phyloP scores from a whole-genome alignment of 2,888 invertebrate genomes.

The Cataglyphis rosenhaueri region DNA sequence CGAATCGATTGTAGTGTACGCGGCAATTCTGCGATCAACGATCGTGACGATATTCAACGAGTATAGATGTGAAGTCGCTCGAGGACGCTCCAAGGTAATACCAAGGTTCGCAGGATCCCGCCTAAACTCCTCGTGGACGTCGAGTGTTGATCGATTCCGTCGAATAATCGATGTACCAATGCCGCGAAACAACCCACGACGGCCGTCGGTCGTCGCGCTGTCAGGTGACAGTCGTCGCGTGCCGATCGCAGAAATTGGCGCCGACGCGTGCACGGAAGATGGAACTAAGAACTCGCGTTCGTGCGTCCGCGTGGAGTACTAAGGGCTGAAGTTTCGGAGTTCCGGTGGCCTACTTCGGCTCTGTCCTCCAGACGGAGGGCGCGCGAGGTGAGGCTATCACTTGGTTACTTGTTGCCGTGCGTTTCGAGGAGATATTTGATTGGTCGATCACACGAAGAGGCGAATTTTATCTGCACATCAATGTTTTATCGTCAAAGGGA shows the following conservation, averaged over 20 bases:
- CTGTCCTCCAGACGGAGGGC: slow-evolving; percentile 68
- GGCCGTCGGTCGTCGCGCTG: slow-evolving; percentile 46
- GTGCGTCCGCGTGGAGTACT: slow-evolving; percentile 68
- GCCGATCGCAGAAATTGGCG: slow-evolving; percentile 44
- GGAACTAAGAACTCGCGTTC: slow-evolving; percentile 61
- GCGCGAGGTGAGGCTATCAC: slow-evolving; percentile 72
- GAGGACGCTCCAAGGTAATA: background rate
- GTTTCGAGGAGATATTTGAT: slow-evolving; percentile 1
- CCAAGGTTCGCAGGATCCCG: background rate
- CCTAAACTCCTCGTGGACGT: background rate
- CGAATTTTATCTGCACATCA: background rate
- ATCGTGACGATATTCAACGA: slow-evolving; percentile 6
- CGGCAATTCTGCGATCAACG: background rate
- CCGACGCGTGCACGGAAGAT: slow-evolving; percentile 54
- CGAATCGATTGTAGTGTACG: slow-evolving; percentile 15
- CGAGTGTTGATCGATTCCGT: slow-evolving; percentile 14
- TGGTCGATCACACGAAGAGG: slow-evolving; percentile 16
- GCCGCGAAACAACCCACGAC: slow-evolving; percentile 8
- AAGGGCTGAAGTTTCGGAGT: slow-evolving; percentile 70
- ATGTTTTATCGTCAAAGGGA: background rate
- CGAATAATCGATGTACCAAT: slow-evolving; percentile 28
- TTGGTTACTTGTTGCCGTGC: slow-evolving; percentile 63
- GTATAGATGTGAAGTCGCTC: background rate
- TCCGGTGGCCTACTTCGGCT: slow-evolving; percentile 73
- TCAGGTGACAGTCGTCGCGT: slow-evolving; percentile 38